These are phyloP conservation scores for Tortrix viridana DNA, from an alignment of 2,888 invertebrate species.

Conservation along the genomic window DNA sequence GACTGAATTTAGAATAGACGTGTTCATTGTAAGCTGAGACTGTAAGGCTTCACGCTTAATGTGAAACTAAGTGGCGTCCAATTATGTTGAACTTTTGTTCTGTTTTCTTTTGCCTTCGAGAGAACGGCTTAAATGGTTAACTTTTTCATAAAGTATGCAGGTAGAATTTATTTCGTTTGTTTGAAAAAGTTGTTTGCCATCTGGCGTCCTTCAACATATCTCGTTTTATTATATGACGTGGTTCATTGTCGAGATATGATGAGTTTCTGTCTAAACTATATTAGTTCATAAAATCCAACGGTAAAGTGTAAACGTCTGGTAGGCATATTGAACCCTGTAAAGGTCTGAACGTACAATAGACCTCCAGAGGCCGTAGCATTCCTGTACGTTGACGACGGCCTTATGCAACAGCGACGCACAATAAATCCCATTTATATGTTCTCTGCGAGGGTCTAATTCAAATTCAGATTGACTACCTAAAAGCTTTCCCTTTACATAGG, in stretches of 20 bases:
- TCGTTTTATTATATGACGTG: neutral
- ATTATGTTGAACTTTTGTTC: slow-evolving; percentile 43
- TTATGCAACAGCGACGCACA: slow-evolving; percentile 59
- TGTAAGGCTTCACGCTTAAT: slow-evolving; percentile 63
- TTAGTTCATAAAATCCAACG: slow-evolving; percentile 37
- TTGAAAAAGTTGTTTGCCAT: slow-evolving; percentile 25
- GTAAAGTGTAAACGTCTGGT: slow-evolving; percentile 60
- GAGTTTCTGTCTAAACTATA: neutral
- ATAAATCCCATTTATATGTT: slow-evolving; percentile 63
- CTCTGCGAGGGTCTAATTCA: slow-evolving; percentile 57
- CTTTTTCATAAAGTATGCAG: slow-evolving; percentile 36
- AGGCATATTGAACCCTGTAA: slow-evolving; percentile 70
- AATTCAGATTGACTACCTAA: slow-evolving; percentile 61
- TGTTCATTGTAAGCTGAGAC: slow-evolving; percentile 56
- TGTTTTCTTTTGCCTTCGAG: slow-evolving; percentile 34
- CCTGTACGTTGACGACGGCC: slow-evolving; percentile 66
- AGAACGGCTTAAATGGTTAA: slow-evolving; percentile 35
- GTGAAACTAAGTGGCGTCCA: slow-evolving; percentile 63
- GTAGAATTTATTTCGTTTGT: slow-evolving; percentile 33
- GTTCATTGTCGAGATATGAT: too few species aligned
- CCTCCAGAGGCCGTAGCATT: slow-evolving; percentile 54
- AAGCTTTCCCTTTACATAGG: slow-evolving; percentile 52
- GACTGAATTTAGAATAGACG: slow-evolving; percentile 51
- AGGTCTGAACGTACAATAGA: slow-evolving; percentile 63
- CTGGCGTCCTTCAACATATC: slow-evolving; percentile 12